Evolutionary conservation across 1,140 invertebrate species (phyloP), one percentile per base, ranked within the genome.

Genomic region (Conus betulinus): DNA sequence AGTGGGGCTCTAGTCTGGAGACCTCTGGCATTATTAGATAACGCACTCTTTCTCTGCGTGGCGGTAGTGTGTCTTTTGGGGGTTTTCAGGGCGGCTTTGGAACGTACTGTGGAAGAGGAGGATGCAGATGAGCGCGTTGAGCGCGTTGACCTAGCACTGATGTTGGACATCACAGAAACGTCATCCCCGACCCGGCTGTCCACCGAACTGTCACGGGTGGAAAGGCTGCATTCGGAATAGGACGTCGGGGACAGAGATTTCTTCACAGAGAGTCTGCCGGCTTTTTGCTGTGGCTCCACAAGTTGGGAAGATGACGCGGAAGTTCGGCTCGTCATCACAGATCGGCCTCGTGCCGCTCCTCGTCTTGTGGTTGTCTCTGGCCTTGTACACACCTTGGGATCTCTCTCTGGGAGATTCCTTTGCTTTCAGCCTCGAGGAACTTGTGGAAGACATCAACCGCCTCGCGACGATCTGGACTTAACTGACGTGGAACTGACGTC

Each of bases 121-220:
- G 57, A 60, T 8, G 15, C 8, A 15, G 57, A 60, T 8, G 57
- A 60, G 39, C 39, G 39, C 8, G 71, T 15, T 4, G 85, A 87
- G 3, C 67, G 85, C 6, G 71, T 13, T 10, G 74, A 87, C 53
- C 53, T 55, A 17, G 10, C 51, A 57, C 85, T 87, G 27, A 79
- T 53, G 84, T 76, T 85, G 51, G 84, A 85, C 27, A 85, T 23
- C 10, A 76, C 51, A 15, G 84, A 85, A 13, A 63, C 13, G 51
- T 85, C 84, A 10, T 85, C 84, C 15, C 76, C 84, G 0, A 23
- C 0, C 13, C 84, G 84, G 39, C 84, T 85, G 63, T 85, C 84
- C 85, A 87, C 85, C 13, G 85, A 87, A 71, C 85, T 57, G 53
- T 87, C 85, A 27, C 85, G 71, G 57, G 57, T 60, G 57, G 57